These are phyloP conservation scores for Theristus sp. DNA, from an alignment of 2,888 invertebrate genomes.

Conservation along the genomic window DNA sequence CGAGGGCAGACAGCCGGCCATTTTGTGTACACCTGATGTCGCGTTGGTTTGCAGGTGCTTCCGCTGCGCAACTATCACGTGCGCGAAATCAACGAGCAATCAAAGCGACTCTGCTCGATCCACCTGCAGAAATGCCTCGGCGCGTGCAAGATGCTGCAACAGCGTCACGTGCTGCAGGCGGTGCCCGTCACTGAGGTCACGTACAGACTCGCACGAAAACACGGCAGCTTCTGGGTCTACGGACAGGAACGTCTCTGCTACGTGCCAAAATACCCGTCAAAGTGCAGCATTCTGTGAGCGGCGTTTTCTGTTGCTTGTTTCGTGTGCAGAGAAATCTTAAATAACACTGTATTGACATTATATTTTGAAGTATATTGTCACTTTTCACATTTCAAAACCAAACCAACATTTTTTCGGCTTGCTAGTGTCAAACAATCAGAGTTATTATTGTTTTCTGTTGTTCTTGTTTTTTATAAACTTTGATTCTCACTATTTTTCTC, in stretches of 20 bases:
- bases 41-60: conserved; percentile 22
- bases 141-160: conserved; percentile 14
- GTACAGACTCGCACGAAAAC: conserved; percentile 8
- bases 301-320: too few species aligned
- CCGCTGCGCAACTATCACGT: conserved; percentile 21
- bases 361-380: too few species aligned
- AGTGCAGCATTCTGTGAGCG: conserved; percentile 20
- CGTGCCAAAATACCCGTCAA: conserved; percentile 24
- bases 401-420: too few species aligned
- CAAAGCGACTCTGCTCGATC: conserved; percentile 19
- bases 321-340: too few species aligned
- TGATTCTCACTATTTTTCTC: too few species aligned
- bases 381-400: too few species aligned
- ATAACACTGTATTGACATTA: too few species aligned
- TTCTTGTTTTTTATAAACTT: too few species aligned
- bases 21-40: background rate
- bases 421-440: too few species aligned
- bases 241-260: conserved; percentile 22
- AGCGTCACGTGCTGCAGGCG: conserved; percentile 21
- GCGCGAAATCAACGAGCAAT: conserved; percentile 23
- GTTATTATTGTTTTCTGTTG: too few species aligned
- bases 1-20: too few species aligned
- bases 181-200: conserved; percentile 23
- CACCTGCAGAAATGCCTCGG: conserved; percentile 24
- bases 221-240: conserved; percentile 25